Conservation (phyloP, 1,140 invertebrate species). For the Zophobas morio region DNA sequence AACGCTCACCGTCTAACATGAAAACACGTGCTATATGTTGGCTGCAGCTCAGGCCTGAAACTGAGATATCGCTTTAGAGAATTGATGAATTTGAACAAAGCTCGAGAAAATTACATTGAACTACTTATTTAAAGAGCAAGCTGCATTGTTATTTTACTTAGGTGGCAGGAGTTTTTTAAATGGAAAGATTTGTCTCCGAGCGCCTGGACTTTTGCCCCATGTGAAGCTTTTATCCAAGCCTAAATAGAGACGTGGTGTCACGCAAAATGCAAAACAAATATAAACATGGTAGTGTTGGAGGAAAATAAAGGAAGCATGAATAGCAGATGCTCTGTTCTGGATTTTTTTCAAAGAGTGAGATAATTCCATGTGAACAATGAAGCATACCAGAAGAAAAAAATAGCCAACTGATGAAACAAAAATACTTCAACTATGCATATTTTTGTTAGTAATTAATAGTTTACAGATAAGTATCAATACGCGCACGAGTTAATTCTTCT, state of each 20-base stretch:
- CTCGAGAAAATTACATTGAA: constrained; percentile 8
- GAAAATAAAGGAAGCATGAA: neutral
- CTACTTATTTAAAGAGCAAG: neutral
- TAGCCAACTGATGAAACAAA: too few species aligned
- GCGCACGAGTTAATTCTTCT: too few species aligned
- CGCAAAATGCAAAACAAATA: constrained; percentile 39
- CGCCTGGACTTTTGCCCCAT: constrained; percentile 11
- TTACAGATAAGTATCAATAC: too few species aligned
- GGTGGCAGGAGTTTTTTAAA: constrained; percentile 23
- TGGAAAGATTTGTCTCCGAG: constrained; percentile 21
- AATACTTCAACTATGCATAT: too few species aligned
- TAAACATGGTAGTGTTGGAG: constrained; percentile 1
- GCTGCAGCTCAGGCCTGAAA: constrained; percentile 4
- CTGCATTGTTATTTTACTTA: constrained; percentile 2
- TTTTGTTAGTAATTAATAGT: too few species aligned
- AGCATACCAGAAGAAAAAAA: too few species aligned
- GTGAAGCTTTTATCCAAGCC: constrained; percentile 16
- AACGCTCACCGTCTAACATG: constrained; percentile 18
- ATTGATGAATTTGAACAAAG: constrained; percentile 32
- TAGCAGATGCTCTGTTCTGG: neutral
- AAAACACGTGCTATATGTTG: constrained; percentile 35
- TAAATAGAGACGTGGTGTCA: constrained; percentile 37
- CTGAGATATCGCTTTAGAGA: constrained; percentile 36
- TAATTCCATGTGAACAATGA: too few species aligned
- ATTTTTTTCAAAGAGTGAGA: neutral